Evolutionary conservation across 2,888 invertebrate genomes (phyloP), one percentile per base, ranked within the genome.

Genomic region (Caenorhabditis uteleia): DNA sequence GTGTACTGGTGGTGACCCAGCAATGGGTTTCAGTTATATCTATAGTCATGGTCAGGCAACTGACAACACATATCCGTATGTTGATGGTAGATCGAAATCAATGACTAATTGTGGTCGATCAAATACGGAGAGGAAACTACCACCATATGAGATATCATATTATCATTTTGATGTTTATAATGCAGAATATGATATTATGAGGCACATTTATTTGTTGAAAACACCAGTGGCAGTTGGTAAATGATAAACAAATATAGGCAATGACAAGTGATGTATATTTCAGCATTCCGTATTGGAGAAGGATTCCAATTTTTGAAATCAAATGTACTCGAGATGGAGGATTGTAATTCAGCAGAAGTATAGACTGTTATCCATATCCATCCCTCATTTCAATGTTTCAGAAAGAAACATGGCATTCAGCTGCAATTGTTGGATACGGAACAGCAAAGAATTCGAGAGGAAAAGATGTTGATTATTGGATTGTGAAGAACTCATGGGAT

Each of bases 401-500:
- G 2, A 39, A 49, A 1, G 14, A 29, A 14, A 7, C 14, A 7
- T 57, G 49, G 49, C 57, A 57, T n/a, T 48, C 49, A 3, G 57
- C 48, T 6, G 45, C 40, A 1, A 45, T 57, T 10, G 50, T 57
- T 16, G 57, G 57, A 1, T 57, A 50, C n/a, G 50, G 33, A 3
- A 38, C 44, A 8, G 31, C 7, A 29, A 29, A 10, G 31, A 14
- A 10, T 7, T 10, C 7, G 7, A n/a, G n/a, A n/a, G 57, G 57
- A 40, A 21, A 49, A 14, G 8, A 8, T 3, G 31, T 44, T 25
- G 20, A 44, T n/a, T 57, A 57, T 31, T 57, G 57, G 57, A 50
- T 57, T 14, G 25, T 57, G n/a, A 57, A 57, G 18, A 57, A 57
- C 45, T 57, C 57, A 2, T 57, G 57, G 57, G 40, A 53, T n/a